A percentile compares a stretch with the other conserved stretches of the same genome.
Evolutionary conservation across 2,797 vertebrate genomes (phyloP).

Genomic region (Danio jaintianensis): DNA sequence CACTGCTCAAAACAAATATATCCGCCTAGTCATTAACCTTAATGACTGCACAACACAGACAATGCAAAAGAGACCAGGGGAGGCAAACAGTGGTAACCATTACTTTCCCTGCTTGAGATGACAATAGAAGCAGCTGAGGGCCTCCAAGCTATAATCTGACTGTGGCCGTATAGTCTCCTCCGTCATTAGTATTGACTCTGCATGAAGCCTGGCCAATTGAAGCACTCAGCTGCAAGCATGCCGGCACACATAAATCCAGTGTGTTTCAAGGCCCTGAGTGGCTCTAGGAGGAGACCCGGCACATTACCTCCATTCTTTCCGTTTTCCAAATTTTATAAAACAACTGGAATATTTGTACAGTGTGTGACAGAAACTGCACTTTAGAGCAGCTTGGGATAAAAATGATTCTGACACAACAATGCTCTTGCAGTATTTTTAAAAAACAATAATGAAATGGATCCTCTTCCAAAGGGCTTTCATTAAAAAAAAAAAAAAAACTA

Average conservation of each 20-base stretch:
- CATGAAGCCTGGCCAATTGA: slow-evolving; percentile 62
- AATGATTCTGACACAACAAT: not conserved
- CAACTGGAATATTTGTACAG: slow-evolving; percentile 30
- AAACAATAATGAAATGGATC: not conserved
- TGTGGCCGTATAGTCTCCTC: slow-evolving; percentile 63
- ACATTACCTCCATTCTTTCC: slow-evolving; percentile 55
- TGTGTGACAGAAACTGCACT: not conserved
- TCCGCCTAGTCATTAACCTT: slow-evolving; percentile 63
- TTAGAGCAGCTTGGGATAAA: not conserved
- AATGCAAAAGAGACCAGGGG: slow-evolving; percentile 52
- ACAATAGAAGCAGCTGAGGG: slow-evolving; percentile 59
- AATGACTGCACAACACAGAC: slow-evolving; percentile 62
- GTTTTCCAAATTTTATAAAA: slow-evolving; percentile 44
- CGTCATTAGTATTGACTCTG: slow-evolving; percentile 64
- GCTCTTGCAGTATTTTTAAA: not conserved
- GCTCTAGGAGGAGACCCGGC: slow-evolving; percentile 46
- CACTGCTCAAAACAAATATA: slow-evolving; percentile 60
- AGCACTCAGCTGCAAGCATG: slow-evolving; percentile 55
- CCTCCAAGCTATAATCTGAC: slow-evolving; percentile 65
- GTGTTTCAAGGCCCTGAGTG: slow-evolving; percentile 49
- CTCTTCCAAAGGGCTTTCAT: too few species aligned
- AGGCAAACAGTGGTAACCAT: slow-evolving; percentile 58
- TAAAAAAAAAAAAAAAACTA: too few species aligned
- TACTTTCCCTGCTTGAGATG: slow-evolving; percentile 62
- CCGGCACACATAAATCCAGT: slow-evolving; percentile 58